phyloP scores from a whole-genome alignment of 1,140 invertebrate genomes.

The Caenorhabditis latens region DNA sequence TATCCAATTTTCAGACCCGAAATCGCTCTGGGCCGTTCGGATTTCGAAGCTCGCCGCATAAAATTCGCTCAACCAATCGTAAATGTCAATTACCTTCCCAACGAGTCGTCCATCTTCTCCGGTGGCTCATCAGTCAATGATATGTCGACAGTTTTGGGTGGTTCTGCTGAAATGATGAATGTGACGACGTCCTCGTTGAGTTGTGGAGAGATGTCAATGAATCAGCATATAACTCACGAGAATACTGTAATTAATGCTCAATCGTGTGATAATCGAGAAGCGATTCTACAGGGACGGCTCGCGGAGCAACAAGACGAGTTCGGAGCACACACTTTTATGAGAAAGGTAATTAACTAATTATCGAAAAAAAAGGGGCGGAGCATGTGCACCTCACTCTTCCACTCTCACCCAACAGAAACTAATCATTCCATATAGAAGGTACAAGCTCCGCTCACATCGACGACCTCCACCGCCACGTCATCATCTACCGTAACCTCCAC shows the following conservation, averaged over 20 bases:
- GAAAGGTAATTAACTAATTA: no score
- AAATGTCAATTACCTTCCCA: conserved; percentile 35
- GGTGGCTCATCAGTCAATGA: conserved; percentile 32
- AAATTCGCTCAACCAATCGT: conserved; percentile 17
- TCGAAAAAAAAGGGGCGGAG: neutral
- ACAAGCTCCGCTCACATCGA: neutral
- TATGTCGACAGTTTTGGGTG: conserved; percentile 20
- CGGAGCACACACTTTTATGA: conserved; percentile 35
- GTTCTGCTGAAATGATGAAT: conserved; percentile 43
- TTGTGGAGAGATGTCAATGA: conserved; percentile 25
- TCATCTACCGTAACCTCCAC: neutral
- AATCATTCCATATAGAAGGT: neutral
- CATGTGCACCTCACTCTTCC: no score
- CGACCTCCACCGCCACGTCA: neutral
- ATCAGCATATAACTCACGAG: conserved; percentile 19
- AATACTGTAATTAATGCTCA: conserved; percentile 32
- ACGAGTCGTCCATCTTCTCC: conserved; percentile 47
- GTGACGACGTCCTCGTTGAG: conserved; percentile 40
- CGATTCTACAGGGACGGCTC: neutral
- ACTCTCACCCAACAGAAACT: neutral
- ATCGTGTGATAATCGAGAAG: conserved; percentile 40
- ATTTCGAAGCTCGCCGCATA: conserved; percentile 34
- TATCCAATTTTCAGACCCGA: conserved; percentile 35
- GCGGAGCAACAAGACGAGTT: neutral
- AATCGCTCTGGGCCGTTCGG: neutral